Percentiles rank a stretch among this genome's conserved stretches.
Conservation (phyloP, 2,888 invertebrate species). For the Azorinus chamasolen region DNA sequence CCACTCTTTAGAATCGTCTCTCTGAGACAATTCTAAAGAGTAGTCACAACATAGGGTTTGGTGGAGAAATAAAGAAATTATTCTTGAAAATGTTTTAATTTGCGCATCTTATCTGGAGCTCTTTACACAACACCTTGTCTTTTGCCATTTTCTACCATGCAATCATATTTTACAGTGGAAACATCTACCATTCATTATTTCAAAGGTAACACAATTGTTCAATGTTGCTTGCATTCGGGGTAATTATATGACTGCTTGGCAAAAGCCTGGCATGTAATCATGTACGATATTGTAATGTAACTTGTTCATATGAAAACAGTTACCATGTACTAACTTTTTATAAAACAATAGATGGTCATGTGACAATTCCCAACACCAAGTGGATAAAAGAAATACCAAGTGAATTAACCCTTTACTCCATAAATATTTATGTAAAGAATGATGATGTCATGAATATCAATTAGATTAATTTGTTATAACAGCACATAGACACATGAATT, state of each 20-base stretch:
- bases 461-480: too few species aligned
- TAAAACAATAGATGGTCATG: neutral
- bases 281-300: neutral
- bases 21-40: too few species aligned
- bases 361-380: too few species aligned
- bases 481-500: too few species aligned
- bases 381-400: too few species aligned
- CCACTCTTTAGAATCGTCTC: too few species aligned
- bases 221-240: conserved; percentile 26
- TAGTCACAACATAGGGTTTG: neutral
- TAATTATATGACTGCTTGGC: neutral
- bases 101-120: too few species aligned
- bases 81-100: too few species aligned
- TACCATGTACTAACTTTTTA: neutral
- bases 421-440: too few species aligned
- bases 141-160: neutral
- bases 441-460: too few species aligned
- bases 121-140: neutral
- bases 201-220: conserved; percentile 46
- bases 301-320: neutral
- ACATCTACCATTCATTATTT: conserved; percentile 49
- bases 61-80: neutral
- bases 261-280: neutral
- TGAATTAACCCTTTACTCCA: too few species aligned
- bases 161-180: conserved; percentile 41